These are phyloP conservation scores for Arenaria interpres DNA, from an alignment of 2,113 vertebrate species.

Conservation along the genomic window DNA sequence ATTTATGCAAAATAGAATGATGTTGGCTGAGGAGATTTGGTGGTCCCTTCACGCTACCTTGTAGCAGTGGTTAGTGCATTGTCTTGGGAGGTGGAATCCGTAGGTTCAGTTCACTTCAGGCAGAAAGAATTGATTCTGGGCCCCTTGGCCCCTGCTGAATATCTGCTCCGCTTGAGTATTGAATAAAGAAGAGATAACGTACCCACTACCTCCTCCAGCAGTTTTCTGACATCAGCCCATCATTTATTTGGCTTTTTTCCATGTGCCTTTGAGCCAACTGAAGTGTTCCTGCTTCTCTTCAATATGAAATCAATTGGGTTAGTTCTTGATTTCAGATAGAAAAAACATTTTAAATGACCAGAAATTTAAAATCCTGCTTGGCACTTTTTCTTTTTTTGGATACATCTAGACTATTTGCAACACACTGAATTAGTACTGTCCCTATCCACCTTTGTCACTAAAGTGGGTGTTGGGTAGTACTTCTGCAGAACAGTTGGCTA, in stretches of 20 bases:
- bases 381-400: background rate
- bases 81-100: background rate
- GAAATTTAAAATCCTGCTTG: background rate
- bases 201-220: background rate
- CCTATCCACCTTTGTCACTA: fast-evolving
- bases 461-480: background rate
- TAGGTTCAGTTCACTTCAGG: background rate
- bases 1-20: conserved; percentile 2
- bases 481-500: background rate
- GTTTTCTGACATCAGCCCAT: background rate
- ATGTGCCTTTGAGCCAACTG: background rate
- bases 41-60: background rate
- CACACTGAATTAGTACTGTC: background rate
- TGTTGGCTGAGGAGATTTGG: background rate
- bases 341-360: background rate
- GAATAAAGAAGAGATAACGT: background rate
- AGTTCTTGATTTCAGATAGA: background rate
- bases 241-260: background rate
- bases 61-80: background rate
- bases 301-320: background rate
- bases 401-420: background rate
- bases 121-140: background rate
- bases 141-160: background rate
- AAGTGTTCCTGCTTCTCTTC: background rate
- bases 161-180: background rate